Conservation (phyloP, 2,888 invertebrate species). For the Dichetophora obliterata region DNA sequence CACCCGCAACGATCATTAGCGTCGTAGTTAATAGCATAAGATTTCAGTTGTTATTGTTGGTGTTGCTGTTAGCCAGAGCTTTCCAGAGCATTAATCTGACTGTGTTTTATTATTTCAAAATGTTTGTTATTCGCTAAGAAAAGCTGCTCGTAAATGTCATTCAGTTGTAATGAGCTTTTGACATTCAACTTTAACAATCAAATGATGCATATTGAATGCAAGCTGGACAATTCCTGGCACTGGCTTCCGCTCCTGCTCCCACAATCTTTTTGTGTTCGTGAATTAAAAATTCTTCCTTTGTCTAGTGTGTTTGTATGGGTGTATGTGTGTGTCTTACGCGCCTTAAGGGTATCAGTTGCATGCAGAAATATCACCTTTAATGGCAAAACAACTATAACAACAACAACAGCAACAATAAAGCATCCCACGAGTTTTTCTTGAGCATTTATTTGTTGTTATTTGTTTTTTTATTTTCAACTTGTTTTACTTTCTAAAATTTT, state of each 20-base stretch:
- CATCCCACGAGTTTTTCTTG: conserved; percentile 27
- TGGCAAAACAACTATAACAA: conserved; percentile 33
- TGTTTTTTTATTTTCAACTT: conserved; percentile 27
- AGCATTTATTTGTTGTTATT: conserved; percentile 39
- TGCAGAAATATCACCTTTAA: conserved; percentile 1
- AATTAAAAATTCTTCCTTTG: conserved; percentile 15
- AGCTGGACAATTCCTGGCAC: not conserved
- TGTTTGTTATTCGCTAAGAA: not conserved
- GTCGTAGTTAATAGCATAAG: too few species aligned
- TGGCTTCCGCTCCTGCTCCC: not conserved
- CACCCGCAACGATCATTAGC: too few species aligned
- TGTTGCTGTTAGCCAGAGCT: too few species aligned
- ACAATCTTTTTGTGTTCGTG: not conserved
- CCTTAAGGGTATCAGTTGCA: conserved; percentile 32
- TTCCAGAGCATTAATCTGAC: too few species aligned
- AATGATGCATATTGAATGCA: not conserved
- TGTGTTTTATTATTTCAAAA: conserved; percentile 9
- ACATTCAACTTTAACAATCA: not conserved
- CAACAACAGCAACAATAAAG: conserved; percentile 27
- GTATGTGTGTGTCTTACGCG: conserved; percentile 9
- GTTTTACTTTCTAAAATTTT: conserved; percentile 39
- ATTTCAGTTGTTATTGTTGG: too few species aligned
- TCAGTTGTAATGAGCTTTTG: conserved; percentile 3
- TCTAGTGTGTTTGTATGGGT: not conserved
- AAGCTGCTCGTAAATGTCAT: conserved; percentile 2